These are phyloP conservation scores for Anhinga anhinga DNA, from an alignment of 2,113 vertebrate species.

Conservation along the genomic window DNA sequence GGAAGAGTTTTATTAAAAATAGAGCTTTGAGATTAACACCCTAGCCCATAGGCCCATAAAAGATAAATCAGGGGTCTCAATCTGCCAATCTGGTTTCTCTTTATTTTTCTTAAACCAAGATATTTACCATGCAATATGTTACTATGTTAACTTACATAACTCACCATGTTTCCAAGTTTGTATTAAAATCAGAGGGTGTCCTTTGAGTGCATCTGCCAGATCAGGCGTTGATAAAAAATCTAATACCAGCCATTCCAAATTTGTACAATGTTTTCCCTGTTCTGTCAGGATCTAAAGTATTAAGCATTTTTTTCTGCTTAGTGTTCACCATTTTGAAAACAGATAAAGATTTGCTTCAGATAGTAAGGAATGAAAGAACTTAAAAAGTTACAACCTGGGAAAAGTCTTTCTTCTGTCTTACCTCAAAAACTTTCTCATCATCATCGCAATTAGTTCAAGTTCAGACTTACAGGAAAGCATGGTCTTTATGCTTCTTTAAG, in stretches of 20 bases:
- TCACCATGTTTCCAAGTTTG: not conserved
- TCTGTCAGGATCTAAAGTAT: not conserved
- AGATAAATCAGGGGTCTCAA: not conserved
- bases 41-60: not conserved
- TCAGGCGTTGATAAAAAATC: not conserved
- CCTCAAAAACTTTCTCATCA: not conserved
- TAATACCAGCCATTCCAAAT: not conserved
- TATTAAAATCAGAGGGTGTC: not conserved
- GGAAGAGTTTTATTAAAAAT: not conserved
- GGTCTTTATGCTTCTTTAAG: not conserved
- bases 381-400: no score
- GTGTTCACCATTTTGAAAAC: not conserved
- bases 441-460: not conserved
- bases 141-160: no score
- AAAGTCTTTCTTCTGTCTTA: not conserved
- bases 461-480: not conserved
- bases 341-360: not conserved
- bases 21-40: not conserved
- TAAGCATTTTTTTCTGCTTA: not conserved
- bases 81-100: not conserved
- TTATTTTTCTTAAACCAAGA: not conserved
- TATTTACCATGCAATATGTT: no score
- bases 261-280: not conserved
- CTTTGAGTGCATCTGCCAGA: not conserved
- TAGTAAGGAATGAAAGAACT: no score